Conservation (phyloP, 2,113 vertebrate genomes). For the Xerus inauris region DNA sequence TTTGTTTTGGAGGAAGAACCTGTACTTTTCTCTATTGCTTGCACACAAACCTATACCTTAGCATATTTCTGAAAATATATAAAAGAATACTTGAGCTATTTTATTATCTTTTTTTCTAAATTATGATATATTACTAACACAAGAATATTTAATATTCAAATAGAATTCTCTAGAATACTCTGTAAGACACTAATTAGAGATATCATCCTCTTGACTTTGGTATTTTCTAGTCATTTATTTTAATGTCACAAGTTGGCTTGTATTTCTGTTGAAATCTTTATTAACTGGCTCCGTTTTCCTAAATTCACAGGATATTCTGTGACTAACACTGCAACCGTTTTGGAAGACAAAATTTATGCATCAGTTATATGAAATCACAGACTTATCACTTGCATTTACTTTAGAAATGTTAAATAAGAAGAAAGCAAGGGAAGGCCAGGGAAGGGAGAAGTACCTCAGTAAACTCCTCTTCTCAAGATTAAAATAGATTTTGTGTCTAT, state of each 20-base stretch:
- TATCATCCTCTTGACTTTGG: background rate
- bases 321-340: background rate
- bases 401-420: background rate
- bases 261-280: background rate
- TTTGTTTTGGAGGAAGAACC: background rate
- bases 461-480: background rate
- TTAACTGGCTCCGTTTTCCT: background rate
- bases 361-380: background rate
- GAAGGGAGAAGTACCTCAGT: background rate
- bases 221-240: background rate
- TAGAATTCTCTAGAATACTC: conserved; percentile 9
- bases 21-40: background rate
- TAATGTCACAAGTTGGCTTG: background rate
- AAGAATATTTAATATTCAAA: conserved; percentile 33
- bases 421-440: background rate
- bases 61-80: conserved; percentile 9
- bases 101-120: background rate
- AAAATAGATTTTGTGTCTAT: background rate
- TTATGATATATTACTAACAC: background rate
- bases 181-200: background rate
- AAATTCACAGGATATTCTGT: background rate
- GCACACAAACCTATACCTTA: background rate
- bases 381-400: background rate
- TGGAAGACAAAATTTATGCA: background rate
- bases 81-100: background rate